Conservation (phyloP, 2,113 vertebrate species). For the Microtus richardsoni region DNA sequence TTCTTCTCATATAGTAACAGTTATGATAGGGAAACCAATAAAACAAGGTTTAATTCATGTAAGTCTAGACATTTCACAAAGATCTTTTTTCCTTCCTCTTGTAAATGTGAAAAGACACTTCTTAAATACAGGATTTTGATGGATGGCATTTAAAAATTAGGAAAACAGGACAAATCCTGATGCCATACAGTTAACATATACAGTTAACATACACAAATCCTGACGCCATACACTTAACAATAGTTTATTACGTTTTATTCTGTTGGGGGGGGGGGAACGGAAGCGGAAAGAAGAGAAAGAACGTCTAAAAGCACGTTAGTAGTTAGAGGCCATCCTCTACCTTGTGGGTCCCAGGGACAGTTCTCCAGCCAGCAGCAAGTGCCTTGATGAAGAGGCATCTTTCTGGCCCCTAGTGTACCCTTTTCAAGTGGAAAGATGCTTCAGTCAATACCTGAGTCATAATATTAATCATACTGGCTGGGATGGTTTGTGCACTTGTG, state of each 20-base stretch:
- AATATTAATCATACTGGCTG: neutral
- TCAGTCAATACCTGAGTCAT: neutral
- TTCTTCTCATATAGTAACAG: slow-evolving; percentile 17
- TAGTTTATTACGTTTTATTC: neutral
- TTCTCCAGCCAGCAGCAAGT: neutral
- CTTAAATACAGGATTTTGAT: slow-evolving; percentile 12
- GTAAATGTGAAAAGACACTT: slow-evolving; percentile 28
- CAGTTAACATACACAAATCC: neutral
- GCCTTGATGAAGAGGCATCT: neutral
- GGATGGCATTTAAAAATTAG: slow-evolving; percentile 54
- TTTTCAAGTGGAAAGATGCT: slow-evolving; percentile 6
- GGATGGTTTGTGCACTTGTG: neutral
- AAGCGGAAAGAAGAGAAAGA: neutral
- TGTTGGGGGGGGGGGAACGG: neutral
- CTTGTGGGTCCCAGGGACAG: neutral
- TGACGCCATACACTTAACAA: neutral
- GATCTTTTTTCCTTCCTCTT: neutral
- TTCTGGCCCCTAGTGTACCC: neutral
- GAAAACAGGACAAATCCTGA: slow-evolving; percentile 24
- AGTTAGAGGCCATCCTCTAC: too few relatives aligned
- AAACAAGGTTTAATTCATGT: slow-evolving; percentile 40
- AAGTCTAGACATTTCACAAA: slow-evolving; percentile 34
- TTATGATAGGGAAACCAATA: slow-evolving; percentile 27
- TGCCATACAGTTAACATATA: neutral
- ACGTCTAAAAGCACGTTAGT: neutral